These are phyloP conservation scores for Steinernema hermaphroditum DNA, from an alignment of 2,888 invertebrate genomes.

Conservation along the genomic window DNA sequence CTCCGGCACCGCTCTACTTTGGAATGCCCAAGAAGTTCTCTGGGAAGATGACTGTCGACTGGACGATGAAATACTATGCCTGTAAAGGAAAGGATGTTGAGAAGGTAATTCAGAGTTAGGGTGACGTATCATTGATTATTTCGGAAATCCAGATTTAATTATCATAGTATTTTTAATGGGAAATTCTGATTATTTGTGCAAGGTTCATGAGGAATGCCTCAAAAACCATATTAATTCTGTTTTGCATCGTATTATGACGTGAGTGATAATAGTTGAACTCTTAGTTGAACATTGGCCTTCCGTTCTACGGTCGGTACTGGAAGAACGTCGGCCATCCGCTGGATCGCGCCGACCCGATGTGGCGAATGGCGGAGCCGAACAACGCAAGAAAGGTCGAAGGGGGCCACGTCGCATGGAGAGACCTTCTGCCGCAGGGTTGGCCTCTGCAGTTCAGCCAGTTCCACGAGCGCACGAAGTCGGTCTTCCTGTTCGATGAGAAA, in stretches of 20 bases:
- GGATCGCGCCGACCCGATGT: slow-evolving; percentile 62
- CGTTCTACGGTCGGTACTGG: slow-evolving; percentile 65
- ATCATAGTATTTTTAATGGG: no score
- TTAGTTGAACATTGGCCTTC: slow-evolving; percentile 63
- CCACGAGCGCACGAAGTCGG: slow-evolving; percentile 55
- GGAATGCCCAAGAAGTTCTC: slow-evolving; percentile 56
- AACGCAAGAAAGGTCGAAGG: slow-evolving; percentile 52
- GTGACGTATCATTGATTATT: no score
- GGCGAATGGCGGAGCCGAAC: slow-evolving; percentile 57
- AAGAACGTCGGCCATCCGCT: slow-evolving; percentile 61
- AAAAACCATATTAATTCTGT: no score
- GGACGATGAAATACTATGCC: slow-evolving; percentile 65
- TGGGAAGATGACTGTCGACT: slow-evolving; percentile 64
- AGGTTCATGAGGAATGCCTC: no score
- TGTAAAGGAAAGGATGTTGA: slow-evolving; percentile 52
- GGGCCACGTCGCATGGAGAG: slow-evolving; percentile 59
- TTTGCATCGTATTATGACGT: background rate
- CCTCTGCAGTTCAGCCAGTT: slow-evolving; percentile 42
- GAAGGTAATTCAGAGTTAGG: slow-evolving; percentile 36
- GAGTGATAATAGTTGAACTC: background rate
- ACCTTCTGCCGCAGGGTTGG: slow-evolving; percentile 46
- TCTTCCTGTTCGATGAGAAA: slow-evolving; percentile 55
- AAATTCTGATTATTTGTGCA: no score
- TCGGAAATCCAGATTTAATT: no score
- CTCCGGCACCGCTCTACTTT: slow-evolving; percentile 63